Evolutionary conservation across 2,888 invertebrate species (phyloP), one percentile per base, ranked within the genome.

Genomic region (Chymomyza amoena): DNA sequence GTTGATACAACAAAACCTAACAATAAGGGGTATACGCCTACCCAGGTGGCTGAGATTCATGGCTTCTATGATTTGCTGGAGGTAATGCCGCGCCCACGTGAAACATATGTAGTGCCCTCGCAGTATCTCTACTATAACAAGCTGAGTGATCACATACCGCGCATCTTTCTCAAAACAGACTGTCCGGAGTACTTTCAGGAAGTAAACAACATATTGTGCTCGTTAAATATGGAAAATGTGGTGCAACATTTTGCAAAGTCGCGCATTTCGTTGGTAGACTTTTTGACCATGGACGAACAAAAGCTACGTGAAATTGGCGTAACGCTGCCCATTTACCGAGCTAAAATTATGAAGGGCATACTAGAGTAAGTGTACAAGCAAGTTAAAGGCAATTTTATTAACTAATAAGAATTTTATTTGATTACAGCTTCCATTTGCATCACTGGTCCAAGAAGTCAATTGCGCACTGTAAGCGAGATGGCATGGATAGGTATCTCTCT

Each of bases 161-260:
- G 91, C 45, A 88, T 91, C 39, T 91, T 91, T 36, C 73, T 91
- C 0, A 91, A 90, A 64, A 73, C 87, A 10, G 90, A 91, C 20
- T 90, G 90, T 6, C 92, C 92, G 0, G 91, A 91, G 70, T 92
- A 92, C 74, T 92, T 92, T 76, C 92, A 90, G 69, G 92, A 92
- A 61, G 77, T 92, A 1, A 78, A 85, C 54, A 36, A 69, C 7
- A 90, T 92, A 60, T 76, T 92, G 1, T 16, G 70, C 2, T 81
- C 89, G 0, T 79, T 91, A 13, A 72, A 80, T 50, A 87, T 90
- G 87, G 78, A 84, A 0, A 73, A 73, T 15, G 78, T 82, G 73
- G 50, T 90, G 16, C 80, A 89, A 32, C 66, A 87, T 71, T 92
- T 92, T 71, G 90, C 90, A 2, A 83, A 88, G 39, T 83, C 88